Evolutionary conservation across 2,888 invertebrate genomes (phyloP), one percentile per base, ranked within the genome.

Genomic region (Seira sanloemensis): DNA sequence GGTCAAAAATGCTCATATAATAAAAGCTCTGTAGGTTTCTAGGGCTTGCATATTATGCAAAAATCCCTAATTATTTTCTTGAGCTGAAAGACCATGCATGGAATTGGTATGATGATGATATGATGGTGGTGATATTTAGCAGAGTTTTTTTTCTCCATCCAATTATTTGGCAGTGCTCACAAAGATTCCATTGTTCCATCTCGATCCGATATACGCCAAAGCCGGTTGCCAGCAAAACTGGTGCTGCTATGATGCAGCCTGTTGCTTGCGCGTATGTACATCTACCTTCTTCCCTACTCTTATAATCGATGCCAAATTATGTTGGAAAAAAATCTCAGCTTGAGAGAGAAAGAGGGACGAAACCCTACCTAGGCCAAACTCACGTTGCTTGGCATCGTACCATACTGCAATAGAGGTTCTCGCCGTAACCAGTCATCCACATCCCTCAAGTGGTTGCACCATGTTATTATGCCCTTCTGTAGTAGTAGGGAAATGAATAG

Each of bases 401-500:
- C n/a, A 19, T 21, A 37, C 25, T 12, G 37, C 12, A 77, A 67
- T 68, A 78, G 37, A 23, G 46, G n/a, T 21, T 18, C 7, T 23
- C 7, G 1, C 19, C 67, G 46, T n/a, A 80, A 23, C 74, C 67
- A 80, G 1, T 67, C 74, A 74, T 80, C 74, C 85, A 83, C 76
- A 87, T 83, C 83, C 86, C 85, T 85, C 79, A 81, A 80, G 78
- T 76, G 77, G 75, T 77, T 72, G 73, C 72, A 74, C 83, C 72
- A 68, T 80, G 62, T 80, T 50, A 80, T 74, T 80, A 80, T 58
- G 68, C 67, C n/a, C 21, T 27, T 69, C 69, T 23, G 19, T 75
- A 23, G 1, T 67, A 50, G n/a, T n/a, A n/a, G 37, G 37, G 12
- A 37, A 37, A 37, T 37, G 12, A 37, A 37, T 37, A 37, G 37